phyloP scores from a whole-genome alignment of 35 echinoderm and acorn worm species.

The Hemicentrotus pulcherrimus region DNA sequence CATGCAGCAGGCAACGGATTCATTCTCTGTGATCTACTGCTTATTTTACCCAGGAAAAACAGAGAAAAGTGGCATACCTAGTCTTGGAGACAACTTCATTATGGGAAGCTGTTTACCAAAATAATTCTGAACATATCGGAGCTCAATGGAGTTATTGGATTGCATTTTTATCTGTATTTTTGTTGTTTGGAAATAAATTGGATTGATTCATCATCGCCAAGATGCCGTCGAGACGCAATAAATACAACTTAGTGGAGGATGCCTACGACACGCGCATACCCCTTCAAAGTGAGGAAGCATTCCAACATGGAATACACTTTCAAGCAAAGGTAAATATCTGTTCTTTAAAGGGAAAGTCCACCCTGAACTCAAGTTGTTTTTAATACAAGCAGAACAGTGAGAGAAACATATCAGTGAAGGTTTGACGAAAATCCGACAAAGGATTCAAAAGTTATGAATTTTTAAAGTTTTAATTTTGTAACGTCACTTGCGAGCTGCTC shows the following conservation, averaged over 20 bases:
- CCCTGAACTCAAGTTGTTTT: too few relatives aligned
- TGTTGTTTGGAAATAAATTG: neutral
- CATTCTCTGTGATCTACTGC: neutral
- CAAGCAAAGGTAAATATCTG: slow-evolving; percentile 89
- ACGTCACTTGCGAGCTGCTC: too few relatives aligned
- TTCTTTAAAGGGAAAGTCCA: too few relatives aligned
- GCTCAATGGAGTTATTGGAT: neutral
- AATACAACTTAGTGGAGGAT: slow-evolving; percentile 98
- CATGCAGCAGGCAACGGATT: neutral
- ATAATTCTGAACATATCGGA: neutral
- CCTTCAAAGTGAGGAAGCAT: slow-evolving; percentile 95
- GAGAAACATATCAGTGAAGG: too few relatives aligned
- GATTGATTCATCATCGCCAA: neutral
- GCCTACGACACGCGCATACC: slow-evolving; percentile 97
- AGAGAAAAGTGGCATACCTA: neutral
- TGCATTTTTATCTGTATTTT: neutral
- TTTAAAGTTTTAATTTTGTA: too few relatives aligned
- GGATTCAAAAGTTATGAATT: too few relatives aligned
- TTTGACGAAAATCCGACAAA: too few relatives aligned
- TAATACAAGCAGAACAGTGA: too few relatives aligned
- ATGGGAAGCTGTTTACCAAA: neutral
- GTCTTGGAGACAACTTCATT: neutral
- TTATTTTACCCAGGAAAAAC: neutral
- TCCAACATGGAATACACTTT: slow-evolving; percentile 95
- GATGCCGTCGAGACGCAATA: slow-evolving; percentile 88